These are phyloP conservation scores for Ypsolopha scabrella DNA, from an alignment of 2,888 invertebrate genomes.

Conservation along the genomic window DNA sequence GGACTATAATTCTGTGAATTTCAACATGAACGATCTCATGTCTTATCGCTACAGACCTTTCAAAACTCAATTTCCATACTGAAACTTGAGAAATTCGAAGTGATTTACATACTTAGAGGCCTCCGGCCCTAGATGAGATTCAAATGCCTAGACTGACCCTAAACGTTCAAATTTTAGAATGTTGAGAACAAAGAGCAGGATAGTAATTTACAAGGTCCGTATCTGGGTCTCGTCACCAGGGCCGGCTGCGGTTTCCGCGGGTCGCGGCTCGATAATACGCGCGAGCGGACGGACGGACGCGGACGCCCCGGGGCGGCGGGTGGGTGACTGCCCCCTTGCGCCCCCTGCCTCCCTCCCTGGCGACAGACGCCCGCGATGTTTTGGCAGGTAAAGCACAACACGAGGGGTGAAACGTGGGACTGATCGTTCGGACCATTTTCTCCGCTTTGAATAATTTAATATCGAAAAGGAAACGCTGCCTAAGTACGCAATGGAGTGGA, in stretches of 20 bases:
- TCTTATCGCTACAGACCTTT: too few relatives aligned
- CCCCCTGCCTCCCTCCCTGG: conserved; percentile 13
- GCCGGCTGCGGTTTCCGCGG: conserved; percentile 37
- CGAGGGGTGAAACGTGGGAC: conserved; percentile 28
- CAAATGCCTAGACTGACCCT: too few relatives aligned
- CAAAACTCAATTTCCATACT: too few relatives aligned
- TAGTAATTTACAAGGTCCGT: neutral
- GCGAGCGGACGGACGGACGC: conserved; percentile 20
- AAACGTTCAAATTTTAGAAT: too few relatives aligned
- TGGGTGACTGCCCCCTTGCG: conserved; percentile 8
- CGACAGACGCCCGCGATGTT: conserved; percentile 24
- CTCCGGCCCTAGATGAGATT: too few relatives aligned
- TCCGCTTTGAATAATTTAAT: conserved; percentile 8
- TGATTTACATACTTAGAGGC: too few relatives aligned
- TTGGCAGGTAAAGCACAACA: conserved; percentile 53
- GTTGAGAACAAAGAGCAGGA: neutral
- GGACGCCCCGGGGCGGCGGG: conserved; percentile 15
- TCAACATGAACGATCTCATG: too few relatives aligned
- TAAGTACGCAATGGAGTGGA: neutral
- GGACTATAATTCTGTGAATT: too few relatives aligned
- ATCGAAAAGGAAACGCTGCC: conserved; percentile 1
- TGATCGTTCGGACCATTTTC: conserved; percentile 16
- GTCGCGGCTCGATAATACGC: conserved; percentile 34
- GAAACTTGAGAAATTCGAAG: too few relatives aligned
- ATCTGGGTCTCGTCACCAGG: neutral